Evolutionary conservation across 2,888 invertebrate species (phyloP).

Genomic region (Melangyna quadrimaculata): DNA sequence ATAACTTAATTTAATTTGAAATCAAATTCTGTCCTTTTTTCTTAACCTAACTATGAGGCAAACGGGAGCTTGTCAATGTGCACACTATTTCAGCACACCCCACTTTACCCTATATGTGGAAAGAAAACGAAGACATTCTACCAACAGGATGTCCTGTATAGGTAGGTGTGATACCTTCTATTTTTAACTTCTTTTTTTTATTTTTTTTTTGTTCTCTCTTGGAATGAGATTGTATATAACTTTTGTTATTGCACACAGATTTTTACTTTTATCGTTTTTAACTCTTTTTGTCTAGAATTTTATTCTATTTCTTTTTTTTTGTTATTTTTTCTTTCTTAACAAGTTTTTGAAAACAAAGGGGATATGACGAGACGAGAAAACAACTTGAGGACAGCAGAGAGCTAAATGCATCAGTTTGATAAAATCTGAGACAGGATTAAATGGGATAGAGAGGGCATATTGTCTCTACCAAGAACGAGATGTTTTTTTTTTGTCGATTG

Average conservation of each 20-base stretch:
- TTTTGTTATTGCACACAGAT: not conserved
- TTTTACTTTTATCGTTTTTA: not conserved
- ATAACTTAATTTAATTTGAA: too few relatives aligned
- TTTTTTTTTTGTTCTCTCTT: not conserved
- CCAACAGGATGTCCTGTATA: slow-evolving; percentile 60
- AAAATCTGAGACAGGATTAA: not conserved
- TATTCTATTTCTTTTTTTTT: not conserved
- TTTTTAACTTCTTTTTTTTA: slow-evolving; percentile 14
- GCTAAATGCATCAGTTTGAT: slow-evolving; percentile 35
- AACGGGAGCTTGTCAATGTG: not conserved
- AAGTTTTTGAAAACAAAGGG: slow-evolving; percentile 17
- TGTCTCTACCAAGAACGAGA: not conserved
- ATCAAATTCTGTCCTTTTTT: too few relatives aligned
- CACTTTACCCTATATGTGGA: not conserved
- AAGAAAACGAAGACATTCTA: slow-evolving; percentile 22
- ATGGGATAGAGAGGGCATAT: not conserved
- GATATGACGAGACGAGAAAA: not conserved
- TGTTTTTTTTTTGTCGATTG: not conserved
- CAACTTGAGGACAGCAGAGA: not conserved
- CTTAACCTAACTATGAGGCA: too few relatives aligned
- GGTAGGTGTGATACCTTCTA: slow-evolving; percentile 47
- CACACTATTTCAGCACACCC: not conserved
- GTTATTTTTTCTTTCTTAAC: not conserved
- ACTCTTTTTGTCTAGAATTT: slow-evolving; percentile 9
- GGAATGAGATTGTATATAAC: not conserved